Evolutionary conservation across 92 coral and sea anemone genomes (phyloP).

Genomic region (Zoanthus gigantus): DNA sequence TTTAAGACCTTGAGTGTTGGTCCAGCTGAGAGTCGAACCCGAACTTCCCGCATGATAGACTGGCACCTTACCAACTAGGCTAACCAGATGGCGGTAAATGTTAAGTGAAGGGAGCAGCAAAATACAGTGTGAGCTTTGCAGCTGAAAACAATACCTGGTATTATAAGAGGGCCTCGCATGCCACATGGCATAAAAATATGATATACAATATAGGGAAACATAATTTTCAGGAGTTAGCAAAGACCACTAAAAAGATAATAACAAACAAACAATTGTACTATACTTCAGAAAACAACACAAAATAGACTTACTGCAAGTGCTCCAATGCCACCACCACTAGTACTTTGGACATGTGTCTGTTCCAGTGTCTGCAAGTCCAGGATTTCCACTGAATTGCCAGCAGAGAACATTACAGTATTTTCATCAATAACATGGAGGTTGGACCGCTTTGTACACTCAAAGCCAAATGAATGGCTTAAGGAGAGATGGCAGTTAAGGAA

Average conservation of each 20-base stretch:
- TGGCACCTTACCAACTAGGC: too few relatives aligned
- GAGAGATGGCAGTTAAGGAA: conserved; percentile 38
- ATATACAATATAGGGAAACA: too few relatives aligned
- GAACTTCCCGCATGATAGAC: too few relatives aligned
- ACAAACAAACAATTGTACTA: not conserved
- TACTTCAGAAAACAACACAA: too few relatives aligned
- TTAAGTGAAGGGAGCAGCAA: too few relatives aligned
- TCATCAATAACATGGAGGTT: conserved; percentile 95
- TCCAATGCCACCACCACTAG: conserved; percentile 97
- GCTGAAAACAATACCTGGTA: too few relatives aligned
- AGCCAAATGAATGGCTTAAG: conserved; percentile 97
- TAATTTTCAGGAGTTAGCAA: not conserved
- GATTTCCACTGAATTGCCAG: conserved; percentile 92
- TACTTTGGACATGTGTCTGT: conserved; percentile 90
- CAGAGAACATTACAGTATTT: conserved; percentile 85
- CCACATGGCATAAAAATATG: too few relatives aligned
- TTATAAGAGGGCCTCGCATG: too few relatives aligned
- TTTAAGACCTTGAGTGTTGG: too few relatives aligned
- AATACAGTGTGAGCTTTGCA: too few relatives aligned
- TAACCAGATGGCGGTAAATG: too few relatives aligned
- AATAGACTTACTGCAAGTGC: conserved; percentile 90
- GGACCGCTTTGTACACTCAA: conserved; percentile 96
- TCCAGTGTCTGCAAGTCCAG: conserved; percentile 91
- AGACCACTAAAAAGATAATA: not conserved
- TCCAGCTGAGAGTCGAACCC: too few relatives aligned